Percentiles rank a stretch among this genome's conserved stretches.
Evolutionary conservation across 2,113 vertebrate species (phyloP).

Genomic region (Neotragus moschatus): DNA sequence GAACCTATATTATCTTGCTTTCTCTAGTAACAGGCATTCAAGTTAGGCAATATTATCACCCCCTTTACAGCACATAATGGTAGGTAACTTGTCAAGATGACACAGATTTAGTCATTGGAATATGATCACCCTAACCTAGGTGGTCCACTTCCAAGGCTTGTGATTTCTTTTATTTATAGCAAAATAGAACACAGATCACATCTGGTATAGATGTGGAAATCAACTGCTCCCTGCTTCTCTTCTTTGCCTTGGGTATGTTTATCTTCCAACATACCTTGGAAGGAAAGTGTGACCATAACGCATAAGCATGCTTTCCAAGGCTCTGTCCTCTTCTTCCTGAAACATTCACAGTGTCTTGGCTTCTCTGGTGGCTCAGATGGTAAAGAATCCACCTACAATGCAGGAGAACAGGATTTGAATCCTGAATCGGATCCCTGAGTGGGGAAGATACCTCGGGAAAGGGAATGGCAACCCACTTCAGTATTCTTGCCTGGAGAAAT

Average conservation of each 20-base stretch:
- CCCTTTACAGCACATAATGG: neutral
- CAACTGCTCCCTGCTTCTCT: neutral
- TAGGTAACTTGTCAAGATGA: neutral
- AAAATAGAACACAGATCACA: neutral
- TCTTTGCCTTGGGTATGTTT: neutral
- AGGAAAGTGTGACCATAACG: neutral
- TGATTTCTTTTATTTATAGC: neutral
- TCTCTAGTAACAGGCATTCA: neutral
- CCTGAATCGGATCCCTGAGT: neutral
- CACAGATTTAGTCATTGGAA: neutral
- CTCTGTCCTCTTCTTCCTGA: neutral
- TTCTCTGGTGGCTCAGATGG: neutral
- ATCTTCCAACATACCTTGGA: neutral
- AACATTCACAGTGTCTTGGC: neutral
- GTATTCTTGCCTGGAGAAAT: neutral
- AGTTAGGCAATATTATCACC: neutral
- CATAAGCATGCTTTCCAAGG: neutral
- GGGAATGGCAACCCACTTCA: neutral
- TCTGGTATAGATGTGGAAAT: neutral
- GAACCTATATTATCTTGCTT: neutral
- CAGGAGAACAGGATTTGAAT: neutral
- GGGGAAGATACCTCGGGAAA: neutral
- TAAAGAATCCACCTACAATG: neutral
- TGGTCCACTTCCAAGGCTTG: neutral
- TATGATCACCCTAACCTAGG: neutral